Percentiles rank a stretch among this genome's conserved stretches.
phyloP scores from a whole-genome alignment of 2,797 vertebrate species.

The Tolypeutes matacus region DNA sequence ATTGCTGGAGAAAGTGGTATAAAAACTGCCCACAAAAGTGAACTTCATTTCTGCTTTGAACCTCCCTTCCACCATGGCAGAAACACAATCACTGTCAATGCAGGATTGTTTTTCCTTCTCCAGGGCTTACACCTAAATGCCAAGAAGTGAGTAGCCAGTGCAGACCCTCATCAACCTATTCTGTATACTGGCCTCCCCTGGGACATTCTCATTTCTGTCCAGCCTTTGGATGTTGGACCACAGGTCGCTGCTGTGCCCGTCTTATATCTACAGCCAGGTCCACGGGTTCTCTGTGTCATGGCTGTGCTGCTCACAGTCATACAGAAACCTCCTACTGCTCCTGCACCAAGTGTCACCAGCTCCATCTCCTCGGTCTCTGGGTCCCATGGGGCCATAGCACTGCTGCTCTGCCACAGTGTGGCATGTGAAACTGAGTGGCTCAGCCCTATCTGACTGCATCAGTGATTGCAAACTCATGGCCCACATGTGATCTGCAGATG shows the following conservation, averaged over 20 bases:
- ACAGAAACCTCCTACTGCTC: background rate
- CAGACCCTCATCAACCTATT: background rate
- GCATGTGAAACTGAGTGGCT: background rate
- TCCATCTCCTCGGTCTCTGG: background rate
- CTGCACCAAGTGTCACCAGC: background rate
- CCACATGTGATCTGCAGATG: background rate
- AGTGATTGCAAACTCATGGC: background rate
- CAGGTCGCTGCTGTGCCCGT: background rate
- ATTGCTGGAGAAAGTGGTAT: background rate
- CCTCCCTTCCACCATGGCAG: background rate
- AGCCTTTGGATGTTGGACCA: background rate
- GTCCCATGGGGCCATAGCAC: background rate
- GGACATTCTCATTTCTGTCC: background rate
- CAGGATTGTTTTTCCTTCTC: background rate
- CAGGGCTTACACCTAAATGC: background rate
- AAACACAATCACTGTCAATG: background rate
- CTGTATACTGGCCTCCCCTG: background rate
- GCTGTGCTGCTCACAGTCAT: background rate
- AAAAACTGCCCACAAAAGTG: background rate
- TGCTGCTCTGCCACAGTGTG: background rate
- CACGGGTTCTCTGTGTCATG: background rate
- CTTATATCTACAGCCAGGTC: rapidly evolving
- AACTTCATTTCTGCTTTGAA: background rate
- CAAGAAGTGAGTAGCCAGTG: background rate
- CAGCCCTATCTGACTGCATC: background rate